phyloP scores from a whole-genome alignment of 2,888 invertebrate genomes.

The Abrostola tripartita region DNA sequence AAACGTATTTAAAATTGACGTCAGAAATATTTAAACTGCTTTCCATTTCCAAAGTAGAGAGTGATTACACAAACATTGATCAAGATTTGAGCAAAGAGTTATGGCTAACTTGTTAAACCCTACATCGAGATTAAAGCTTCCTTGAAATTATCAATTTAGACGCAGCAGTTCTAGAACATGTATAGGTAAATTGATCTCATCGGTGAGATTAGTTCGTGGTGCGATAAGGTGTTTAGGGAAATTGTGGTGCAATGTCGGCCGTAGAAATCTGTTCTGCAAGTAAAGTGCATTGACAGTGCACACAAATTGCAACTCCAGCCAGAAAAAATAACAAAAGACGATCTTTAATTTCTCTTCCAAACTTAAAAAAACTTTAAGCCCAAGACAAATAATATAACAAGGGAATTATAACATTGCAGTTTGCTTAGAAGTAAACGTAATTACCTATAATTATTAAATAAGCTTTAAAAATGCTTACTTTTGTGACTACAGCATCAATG shows the following conservation, averaged over 20 bases:
- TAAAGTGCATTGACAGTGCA: not conserved
- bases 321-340: not conserved
- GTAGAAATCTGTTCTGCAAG: not conserved
- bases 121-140: conserved; percentile 42
- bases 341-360: not conserved
- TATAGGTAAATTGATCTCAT: conserved; percentile 25
- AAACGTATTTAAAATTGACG: not conserved
- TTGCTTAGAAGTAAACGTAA: too few species aligned
- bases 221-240: conserved; percentile 23
- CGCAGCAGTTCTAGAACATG: conserved; percentile 24
- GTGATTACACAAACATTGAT: conserved; percentile 47
- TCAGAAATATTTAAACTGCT: conserved; percentile 22
- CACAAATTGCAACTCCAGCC: not conserved
- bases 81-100: conserved; percentile 47
- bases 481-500: too few species aligned
- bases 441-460: too few species aligned
- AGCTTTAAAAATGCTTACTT: too few species aligned
- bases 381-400: not conserved
- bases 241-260: conserved; percentile 1
- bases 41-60: conserved; percentile 35
- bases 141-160: conserved; percentile 45
- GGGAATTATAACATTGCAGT: too few species aligned
- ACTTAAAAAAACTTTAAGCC: not conserved
- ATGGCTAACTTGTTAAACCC: conserved; percentile 49
- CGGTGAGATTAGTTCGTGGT: conserved; percentile 27